Evolutionary conservation across 2,888 invertebrate species (phyloP).

Genomic region (Teleogryllus oceanicus): DNA sequence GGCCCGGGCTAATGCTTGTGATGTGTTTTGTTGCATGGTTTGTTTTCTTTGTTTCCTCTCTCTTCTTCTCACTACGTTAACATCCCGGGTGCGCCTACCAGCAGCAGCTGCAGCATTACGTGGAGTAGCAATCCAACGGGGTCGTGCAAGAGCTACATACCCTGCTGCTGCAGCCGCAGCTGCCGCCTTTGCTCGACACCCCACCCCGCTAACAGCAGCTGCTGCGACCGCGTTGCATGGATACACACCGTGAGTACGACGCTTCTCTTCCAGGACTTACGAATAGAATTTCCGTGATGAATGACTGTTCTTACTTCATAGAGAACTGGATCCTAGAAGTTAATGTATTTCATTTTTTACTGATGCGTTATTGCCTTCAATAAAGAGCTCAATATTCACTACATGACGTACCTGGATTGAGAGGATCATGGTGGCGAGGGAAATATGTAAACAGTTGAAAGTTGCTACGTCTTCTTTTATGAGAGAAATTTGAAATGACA

Average conservation of each 20-base stretch:
- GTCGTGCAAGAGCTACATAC: slow-evolving; percentile 62
- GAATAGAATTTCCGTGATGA: too few species aligned
- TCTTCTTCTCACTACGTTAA: slow-evolving; percentile 39
- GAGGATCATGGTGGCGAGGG: too few species aligned
- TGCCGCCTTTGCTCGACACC: slow-evolving; percentile 64
- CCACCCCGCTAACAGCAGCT: slow-evolving; percentile 65
- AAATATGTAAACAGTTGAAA: too few species aligned
- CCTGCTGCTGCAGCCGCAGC: slow-evolving; percentile 72
- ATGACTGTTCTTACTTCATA: too few species aligned
- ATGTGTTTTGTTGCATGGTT: slow-evolving; percentile 23
- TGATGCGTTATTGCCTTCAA: too few species aligned
- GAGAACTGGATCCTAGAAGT: too few species aligned
- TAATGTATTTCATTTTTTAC: too few species aligned
- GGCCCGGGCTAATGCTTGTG: slow-evolving; percentile 26
- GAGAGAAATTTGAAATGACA: too few species aligned
- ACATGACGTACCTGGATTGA: too few species aligned
- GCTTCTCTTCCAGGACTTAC: too few species aligned
- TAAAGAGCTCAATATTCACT: too few species aligned
- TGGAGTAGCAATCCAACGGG: slow-evolving; percentile 80
- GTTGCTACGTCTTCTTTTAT: too few species aligned
- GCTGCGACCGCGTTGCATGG: slow-evolving; percentile 77
- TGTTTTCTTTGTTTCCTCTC: slow-evolving; percentile 33
- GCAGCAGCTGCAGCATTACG: slow-evolving; percentile 71
- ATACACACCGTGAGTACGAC: slow-evolving; percentile 81
- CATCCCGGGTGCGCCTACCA: slow-evolving; percentile 39